phyloP scores from a whole-genome alignment of 2,113 vertebrate genomes.

The Orcinus orca region DNA sequence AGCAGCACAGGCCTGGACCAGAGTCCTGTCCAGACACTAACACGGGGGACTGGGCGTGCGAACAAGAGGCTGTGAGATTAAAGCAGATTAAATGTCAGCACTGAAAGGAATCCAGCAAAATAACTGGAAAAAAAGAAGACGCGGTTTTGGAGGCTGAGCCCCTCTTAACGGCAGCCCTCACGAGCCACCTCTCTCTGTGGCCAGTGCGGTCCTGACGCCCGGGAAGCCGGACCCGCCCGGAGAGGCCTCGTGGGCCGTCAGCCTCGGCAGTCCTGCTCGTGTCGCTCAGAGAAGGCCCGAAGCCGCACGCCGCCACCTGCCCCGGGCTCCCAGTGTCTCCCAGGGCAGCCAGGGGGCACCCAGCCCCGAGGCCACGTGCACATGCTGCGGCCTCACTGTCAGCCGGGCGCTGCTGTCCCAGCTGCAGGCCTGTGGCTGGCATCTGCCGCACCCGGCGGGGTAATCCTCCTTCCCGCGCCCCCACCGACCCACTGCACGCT shows the following conservation, averaged over 20 bases:
- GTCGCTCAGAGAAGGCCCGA: rapidly evolving
- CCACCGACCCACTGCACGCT: constrained; percentile 72
- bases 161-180: background rate
- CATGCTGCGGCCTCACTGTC: rapidly evolving
- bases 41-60: constrained; percentile 52
- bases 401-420: constrained; percentile 37
- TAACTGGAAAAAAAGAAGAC: constrained; percentile 23
- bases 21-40: constrained; percentile 33
- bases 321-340: rapidly evolving
- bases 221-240: background rate
- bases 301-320: background rate
- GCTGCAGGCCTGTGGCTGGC: constrained; percentile 75
- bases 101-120: constrained; percentile 65
- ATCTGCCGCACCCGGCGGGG: constrained; percentile 76
- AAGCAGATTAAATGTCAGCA: constrained; percentile 64
- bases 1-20: rapidly evolving
- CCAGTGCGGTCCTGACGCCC: no score
- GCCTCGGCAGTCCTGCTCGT: rapidly evolving
- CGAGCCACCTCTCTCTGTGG: rapidly evolving
- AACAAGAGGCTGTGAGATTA: constrained; percentile 65
- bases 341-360: rapidly evolving
- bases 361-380: rapidly evolving
- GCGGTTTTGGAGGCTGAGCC: background rate
- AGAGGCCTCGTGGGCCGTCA: rapidly evolving
- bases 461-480: constrained; percentile 81